These are phyloP conservation scores for Heteromyza rotundicornis DNA, from an alignment of 2,888 invertebrate genomes.

Conservation along the genomic window DNA sequence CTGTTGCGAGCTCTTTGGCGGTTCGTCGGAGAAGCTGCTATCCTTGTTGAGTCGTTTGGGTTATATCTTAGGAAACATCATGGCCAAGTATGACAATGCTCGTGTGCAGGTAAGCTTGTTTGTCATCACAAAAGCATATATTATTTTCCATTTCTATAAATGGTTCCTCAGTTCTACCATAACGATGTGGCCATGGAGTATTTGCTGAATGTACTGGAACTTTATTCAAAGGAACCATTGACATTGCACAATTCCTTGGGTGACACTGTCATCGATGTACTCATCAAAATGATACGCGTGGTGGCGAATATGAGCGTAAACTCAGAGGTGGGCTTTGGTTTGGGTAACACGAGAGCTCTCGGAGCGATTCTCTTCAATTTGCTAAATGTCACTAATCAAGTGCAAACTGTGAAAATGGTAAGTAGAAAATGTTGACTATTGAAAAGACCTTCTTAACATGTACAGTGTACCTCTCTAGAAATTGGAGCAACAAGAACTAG, in stretches of 20 bases:
- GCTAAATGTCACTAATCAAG: constrained; percentile 35
- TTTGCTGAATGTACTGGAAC: constrained; percentile 64
- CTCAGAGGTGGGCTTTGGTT: constrained; percentile 74
- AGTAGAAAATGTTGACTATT: not conserved
- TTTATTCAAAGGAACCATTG: constrained; percentile 64
- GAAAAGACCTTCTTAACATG: not conserved
- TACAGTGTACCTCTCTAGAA: constrained; percentile 41
- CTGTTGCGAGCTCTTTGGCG: constrained; percentile 36
- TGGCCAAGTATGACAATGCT: constrained; percentile 77
- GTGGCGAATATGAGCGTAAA: constrained; percentile 84
- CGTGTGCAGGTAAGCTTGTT: constrained; percentile 66
- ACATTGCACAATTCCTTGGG: constrained; percentile 58
- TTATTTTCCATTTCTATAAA: not conserved
- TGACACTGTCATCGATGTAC: constrained; percentile 62
- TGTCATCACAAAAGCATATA: not conserved
- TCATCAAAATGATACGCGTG: constrained; percentile 70
- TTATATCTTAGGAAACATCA: constrained; percentile 85
- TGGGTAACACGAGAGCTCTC: constrained; percentile 63
- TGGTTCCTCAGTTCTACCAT: constrained; percentile 65
- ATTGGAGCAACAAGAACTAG: constrained; percentile 72
- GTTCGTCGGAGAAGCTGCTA: constrained; percentile 51
- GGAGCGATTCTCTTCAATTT: constrained; percentile 62
- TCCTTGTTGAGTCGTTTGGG: constrained; percentile 68
- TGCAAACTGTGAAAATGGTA: constrained; percentile 34
- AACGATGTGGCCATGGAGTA: constrained; percentile 67